These are phyloP conservation scores for Dendrolimus houi DNA, from an alignment of 2,888 invertebrate genomes.

Conservation along the genomic window DNA sequence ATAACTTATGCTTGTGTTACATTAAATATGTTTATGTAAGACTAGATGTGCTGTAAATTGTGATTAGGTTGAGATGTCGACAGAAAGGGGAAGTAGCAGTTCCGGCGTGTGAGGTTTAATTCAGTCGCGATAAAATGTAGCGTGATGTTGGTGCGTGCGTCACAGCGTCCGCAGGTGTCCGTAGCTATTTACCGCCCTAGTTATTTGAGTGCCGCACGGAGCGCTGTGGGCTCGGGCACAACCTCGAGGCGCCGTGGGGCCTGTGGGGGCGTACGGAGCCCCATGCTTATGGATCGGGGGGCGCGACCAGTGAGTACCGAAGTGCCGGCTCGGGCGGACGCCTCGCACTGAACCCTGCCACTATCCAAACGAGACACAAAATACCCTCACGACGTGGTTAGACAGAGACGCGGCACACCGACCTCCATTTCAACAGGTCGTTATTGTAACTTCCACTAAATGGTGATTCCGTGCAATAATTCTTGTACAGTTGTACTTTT, in stretches of 20 bases:
- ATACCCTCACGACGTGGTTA: constrained; percentile 33
- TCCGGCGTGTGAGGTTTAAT: constrained; percentile 19
- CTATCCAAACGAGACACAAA: constrained; percentile 39
- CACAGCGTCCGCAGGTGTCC: constrained; percentile 54
- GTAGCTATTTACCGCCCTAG: constrained; percentile 63
- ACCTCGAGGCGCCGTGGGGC: constrained; percentile 22
- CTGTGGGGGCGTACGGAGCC: constrained; percentile 46
- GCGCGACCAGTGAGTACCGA: constrained; percentile 55
- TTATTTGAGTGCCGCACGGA: constrained; percentile 46
- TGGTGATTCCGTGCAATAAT: constrained; percentile 64
- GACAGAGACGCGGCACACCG: constrained; percentile 47
- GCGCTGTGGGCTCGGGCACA: constrained; percentile 23
- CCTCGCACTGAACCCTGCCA: constrained; percentile 29
- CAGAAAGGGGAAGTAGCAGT: constrained; percentile 10
- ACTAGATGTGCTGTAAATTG: neutral
- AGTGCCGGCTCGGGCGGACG: constrained; percentile 62
- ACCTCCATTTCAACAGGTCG: constrained; percentile 69
- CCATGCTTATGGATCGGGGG: constrained; percentile 64
- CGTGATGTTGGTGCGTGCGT: constrained; percentile 43
- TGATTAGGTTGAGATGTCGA: neutral
- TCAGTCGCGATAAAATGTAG: constrained; percentile 24
- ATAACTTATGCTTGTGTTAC: too few species aligned
- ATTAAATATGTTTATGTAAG: neutral
- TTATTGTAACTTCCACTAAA: constrained; percentile 66
- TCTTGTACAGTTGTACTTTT: constrained; percentile 45